Conservation (phyloP, 2,888 invertebrate genomes). For the Lycophotia porphyrea region DNA sequence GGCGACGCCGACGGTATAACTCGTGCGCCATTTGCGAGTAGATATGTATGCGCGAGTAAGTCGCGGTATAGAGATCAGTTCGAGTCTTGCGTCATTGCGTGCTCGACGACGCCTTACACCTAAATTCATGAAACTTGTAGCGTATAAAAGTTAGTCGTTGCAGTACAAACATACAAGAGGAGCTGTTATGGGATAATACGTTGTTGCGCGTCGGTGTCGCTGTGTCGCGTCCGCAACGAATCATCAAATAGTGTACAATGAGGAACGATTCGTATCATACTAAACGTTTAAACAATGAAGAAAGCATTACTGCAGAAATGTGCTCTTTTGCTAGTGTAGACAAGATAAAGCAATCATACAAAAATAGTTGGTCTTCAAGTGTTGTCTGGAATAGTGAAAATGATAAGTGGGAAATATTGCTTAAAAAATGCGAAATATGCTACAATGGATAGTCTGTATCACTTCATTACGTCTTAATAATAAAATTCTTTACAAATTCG, state of each 20-base stretch:
- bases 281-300: conserved; percentile 31
- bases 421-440: conserved; percentile 34
- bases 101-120: conserved; percentile 35
- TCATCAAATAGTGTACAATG: conserved; percentile 24
- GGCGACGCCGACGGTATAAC: conserved; percentile 9
- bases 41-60: conserved; percentile 54
- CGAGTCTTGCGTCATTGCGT: conserved; percentile 6
- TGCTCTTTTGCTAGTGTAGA: conserved; percentile 55
- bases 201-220: background rate
- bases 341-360: conserved; percentile 56
- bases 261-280: conserved; percentile 27
- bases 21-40: conserved; percentile 42
- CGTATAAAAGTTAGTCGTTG: conserved; percentile 55
- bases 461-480: conserved; percentile 37
- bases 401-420: conserved; percentile 56
- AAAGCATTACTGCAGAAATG: conserved; percentile 48
- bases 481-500: conserved; percentile 61
- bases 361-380: conserved; percentile 63
- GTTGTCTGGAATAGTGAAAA: conserved; percentile 34
- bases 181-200: conserved; percentile 38
- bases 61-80: conserved; percentile 19
- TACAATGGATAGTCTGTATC: conserved; percentile 34
- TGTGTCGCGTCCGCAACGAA: background rate
- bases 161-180: conserved; percentile 51
- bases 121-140: conserved; percentile 48